phyloP scores from a whole-genome alignment of 1,140 invertebrate species.

The Zophobas morio region DNA sequence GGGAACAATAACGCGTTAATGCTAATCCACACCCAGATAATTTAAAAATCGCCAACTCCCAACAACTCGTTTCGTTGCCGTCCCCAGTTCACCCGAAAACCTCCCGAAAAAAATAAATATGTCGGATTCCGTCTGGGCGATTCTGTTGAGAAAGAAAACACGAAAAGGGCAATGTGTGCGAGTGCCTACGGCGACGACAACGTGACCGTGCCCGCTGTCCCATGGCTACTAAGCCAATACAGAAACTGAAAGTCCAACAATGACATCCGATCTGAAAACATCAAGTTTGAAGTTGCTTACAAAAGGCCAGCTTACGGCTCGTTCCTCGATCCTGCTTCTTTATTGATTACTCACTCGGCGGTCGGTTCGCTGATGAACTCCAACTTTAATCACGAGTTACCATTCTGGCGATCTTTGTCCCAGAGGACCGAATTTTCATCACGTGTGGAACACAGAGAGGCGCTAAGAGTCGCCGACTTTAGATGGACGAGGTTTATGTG shows the following conservation, averaged over 20 bases:
- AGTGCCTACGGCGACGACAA: neutral
- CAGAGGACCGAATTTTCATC: neutral
- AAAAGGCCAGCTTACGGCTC: neutral
- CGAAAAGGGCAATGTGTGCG: neutral
- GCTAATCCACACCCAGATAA: no score
- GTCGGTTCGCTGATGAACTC: neutral
- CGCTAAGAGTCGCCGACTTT: neutral
- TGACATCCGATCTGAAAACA: slow-evolving; percentile 4
- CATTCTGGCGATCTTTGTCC: neutral
- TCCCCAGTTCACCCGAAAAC: no score
- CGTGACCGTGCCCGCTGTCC: neutral
- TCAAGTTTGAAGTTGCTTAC: neutral
- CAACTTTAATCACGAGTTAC: slow-evolving; percentile 1
- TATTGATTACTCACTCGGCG: neutral
- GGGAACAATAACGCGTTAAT: no score
- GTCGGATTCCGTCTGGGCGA: neutral
- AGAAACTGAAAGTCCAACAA: slow-evolving; percentile 1
- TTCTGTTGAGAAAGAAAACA: neutral
- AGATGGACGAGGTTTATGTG: neutral
- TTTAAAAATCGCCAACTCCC: no score
- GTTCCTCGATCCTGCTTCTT: slow-evolving; percentile 6
- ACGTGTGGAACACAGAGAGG: neutral
- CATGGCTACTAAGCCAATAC: neutral
- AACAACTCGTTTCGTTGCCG: no score
- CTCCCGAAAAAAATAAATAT: neutral